Base-by-base conservation (phyloP, 1,140 invertebrate genomes). In the Euwallacea fornicatus region DNA sequence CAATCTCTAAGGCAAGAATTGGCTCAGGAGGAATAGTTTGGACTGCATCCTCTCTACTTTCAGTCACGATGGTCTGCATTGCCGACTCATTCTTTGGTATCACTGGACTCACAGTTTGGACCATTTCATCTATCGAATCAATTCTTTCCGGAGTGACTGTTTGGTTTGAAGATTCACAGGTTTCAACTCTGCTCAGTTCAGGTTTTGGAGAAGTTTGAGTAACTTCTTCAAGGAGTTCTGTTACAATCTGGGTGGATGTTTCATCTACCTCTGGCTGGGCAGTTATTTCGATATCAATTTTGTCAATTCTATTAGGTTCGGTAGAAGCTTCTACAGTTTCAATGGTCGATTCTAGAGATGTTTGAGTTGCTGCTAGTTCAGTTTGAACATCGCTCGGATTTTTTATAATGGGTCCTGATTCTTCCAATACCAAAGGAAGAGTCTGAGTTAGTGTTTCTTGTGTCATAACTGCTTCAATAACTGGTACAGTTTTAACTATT, bases 361-460 rank as follows among this genome's bases (percentile, higher is more conserved):
- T 89, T 81, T 89, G 88, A 15, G 85, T 79, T 9, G 86, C 87
- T 71, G 84, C 84, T 42, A 85, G 84, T 66, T 85, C 82, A 2
- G 69, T 75, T 42, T 56, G 42, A 21, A 70, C 16, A 67, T 72
- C 55, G 42, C 67, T 16, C 8, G 3, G 41, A 60, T 69, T 66
- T 50, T 72, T 67, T 54, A 42, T 43, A 71, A 42, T 16, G 2
- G 10, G 7, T 10, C 2, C 13, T 11, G 46, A 11, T 11, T 10
- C 13, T 56, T 56, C 54, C 8, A 3, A 15, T 15, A 56, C 16
- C 8, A n/a, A 13, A 7, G 3, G 2, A 9, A 44, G 60, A 0
- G 84, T 86, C 77, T 86, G 85, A 42, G 81, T 80, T 42, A 81
- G 73, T 59, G 74, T 79, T 76, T 86, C 85, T 74, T 83, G 81